These are phyloP conservation scores for human (Homo sapiens) DNA, from an alignment of 2,113 vertebrate species.

Conservation along the genomic window DNA sequence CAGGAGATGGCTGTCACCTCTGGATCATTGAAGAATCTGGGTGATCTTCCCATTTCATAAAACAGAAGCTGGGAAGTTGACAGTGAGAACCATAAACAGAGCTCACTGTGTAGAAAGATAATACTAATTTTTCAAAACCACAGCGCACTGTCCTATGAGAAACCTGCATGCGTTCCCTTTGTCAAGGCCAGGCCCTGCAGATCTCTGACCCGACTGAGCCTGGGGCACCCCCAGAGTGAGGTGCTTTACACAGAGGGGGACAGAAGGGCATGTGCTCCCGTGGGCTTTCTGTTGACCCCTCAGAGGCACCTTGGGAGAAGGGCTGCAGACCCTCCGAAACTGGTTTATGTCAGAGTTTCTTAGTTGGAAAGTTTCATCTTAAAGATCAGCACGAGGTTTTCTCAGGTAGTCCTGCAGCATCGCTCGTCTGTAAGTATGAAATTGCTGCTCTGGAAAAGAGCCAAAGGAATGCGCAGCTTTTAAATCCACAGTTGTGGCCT, in stretches of 20 bases:
- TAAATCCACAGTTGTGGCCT: too few relatives aligned
- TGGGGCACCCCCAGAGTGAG: accelerated
- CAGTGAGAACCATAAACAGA: accelerated
- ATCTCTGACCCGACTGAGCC: background rate
- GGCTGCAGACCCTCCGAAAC: background rate
- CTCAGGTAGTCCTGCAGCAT: background rate
- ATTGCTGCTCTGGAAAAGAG: background rate
- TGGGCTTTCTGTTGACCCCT: background rate
- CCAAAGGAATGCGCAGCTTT: background rate
- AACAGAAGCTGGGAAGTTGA: accelerated
- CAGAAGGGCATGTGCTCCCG: accelerated
- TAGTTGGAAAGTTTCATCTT: background rate
- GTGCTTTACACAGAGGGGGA: accelerated
- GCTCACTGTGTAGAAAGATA: accelerated
- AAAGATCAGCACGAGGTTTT: background rate
- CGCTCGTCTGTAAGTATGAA: background rate
- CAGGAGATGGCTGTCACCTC: background rate
- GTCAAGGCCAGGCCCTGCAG: background rate
- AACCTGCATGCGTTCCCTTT: accelerated
- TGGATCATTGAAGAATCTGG: background rate
- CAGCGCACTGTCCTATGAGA: background rate
- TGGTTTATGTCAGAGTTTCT: background rate
- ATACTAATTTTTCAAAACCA: background rate
- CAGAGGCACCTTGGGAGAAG: background rate
- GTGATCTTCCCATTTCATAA: background rate